Evolutionary conservation across 2,888 invertebrate species (phyloP).

Genomic region (Lampropteryx suffumata): DNA sequence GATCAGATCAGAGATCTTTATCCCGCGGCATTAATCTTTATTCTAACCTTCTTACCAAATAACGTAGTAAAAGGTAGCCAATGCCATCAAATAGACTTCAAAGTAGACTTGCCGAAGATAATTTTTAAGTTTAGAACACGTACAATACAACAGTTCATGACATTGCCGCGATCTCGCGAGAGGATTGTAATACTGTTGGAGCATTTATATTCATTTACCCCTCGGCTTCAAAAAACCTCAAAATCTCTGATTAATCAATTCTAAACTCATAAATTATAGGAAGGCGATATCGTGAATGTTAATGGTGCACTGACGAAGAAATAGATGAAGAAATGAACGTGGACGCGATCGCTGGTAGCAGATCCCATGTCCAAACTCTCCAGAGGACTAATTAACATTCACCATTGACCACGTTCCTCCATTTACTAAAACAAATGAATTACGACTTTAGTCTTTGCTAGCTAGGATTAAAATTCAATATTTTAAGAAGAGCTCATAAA

Average conservation of each 20-base stretch:
- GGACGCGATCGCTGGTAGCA: slow-evolving; percentile 47
- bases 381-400: slow-evolving; percentile 39
- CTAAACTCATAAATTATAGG: slow-evolving; percentile 7
- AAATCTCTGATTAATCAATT: slow-evolving; percentile 4
- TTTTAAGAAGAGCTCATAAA: too few relatives aligned
- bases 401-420: slow-evolving; percentile 24
- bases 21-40: too few relatives aligned
- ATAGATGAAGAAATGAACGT: slow-evolving; percentile 60
- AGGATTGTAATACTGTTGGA: too few relatives aligned
- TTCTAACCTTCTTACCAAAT: too few relatives aligned
- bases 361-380: slow-evolving; percentile 42
- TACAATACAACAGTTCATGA: too few relatives aligned
- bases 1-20: too few relatives aligned
- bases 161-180: too few relatives aligned
- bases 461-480: slow-evolving; percentile 3
- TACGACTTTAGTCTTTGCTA: neutral
- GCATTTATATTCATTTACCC: too few relatives aligned
- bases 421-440: neutral
- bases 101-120: too few relatives aligned
- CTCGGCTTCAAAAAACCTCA: neutral
- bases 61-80: too few relatives aligned
- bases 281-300: slow-evolving; percentile 32
- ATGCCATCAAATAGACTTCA: too few relatives aligned
- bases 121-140: too few relatives aligned
- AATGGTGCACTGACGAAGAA: slow-evolving; percentile 37